Conservation (phyloP, 2,797 vertebrate species). For the Ctenochaetus hawaiiensis region DNA sequence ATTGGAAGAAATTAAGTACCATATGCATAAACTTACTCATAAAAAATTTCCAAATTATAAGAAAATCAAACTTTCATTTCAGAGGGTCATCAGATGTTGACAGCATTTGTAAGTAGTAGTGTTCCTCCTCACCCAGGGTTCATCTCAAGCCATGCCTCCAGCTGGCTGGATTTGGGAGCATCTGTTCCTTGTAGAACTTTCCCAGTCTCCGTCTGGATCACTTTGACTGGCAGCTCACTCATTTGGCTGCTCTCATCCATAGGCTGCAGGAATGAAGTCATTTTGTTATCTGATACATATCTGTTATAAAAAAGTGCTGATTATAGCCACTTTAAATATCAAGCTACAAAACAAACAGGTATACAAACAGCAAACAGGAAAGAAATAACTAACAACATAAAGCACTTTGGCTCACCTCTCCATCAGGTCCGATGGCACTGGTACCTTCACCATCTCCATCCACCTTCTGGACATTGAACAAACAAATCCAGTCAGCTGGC, state of each 20-base stretch:
- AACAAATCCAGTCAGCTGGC: conserved; percentile 10
- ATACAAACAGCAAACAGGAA: neutral
- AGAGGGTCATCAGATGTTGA: neutral
- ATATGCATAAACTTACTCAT: neutral
- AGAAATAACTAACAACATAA: neutral
- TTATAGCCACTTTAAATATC: neutral
- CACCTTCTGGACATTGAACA: conserved; percentile 86
- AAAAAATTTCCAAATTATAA: neutral
- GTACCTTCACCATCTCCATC: conserved; percentile 93
- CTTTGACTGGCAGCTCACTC: conserved; percentile 98
- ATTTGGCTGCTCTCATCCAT: conserved; percentile 99
- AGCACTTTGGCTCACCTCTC: conserved; percentile 88
- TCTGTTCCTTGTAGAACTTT: conserved; percentile 97
- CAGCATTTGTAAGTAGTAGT: neutral
- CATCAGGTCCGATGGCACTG: conserved; percentile 93
- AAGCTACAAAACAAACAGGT: neutral
- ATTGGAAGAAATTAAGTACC: neutral
- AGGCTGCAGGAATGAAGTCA: conserved; percentile 80
- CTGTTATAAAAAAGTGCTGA: neutral
- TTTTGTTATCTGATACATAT: neutral
- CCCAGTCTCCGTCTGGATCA: conserved; percentile 97
- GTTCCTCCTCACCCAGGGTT: conserved; percentile 91
- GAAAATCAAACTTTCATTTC: neutral
- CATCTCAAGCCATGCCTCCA: conserved; percentile 99
- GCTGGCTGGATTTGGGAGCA: conserved; percentile 96